Percentiles rank a stretch among this genome's conserved stretches.
Evolutionary conservation across 2,797 vertebrate genomes (phyloP).

Genomic region (Mormyrus hasselquistii): DNA sequence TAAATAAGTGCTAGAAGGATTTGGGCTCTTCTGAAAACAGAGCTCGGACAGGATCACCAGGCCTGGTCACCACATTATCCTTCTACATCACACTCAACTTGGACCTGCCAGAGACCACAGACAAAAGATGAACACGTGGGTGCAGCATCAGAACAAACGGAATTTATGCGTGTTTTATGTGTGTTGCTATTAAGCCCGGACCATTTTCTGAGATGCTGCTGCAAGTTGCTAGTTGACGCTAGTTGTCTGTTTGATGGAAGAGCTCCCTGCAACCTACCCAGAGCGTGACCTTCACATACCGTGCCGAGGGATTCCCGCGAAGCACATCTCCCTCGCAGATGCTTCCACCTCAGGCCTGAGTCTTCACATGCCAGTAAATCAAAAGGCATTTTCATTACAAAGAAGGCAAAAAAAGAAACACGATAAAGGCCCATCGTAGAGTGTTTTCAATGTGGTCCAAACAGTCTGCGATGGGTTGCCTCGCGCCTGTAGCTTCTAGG

Average conservation of each 20-base stretch:
- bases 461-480: not conserved
- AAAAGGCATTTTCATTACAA: not conserved
- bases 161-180: not conserved
- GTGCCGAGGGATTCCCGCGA: not conserved
- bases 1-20: not conserved
- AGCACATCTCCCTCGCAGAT: not conserved
- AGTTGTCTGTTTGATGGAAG: not conserved
- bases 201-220: not conserved
- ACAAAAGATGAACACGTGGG: not conserved
- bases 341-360: not conserved
- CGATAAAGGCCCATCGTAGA: not conserved
- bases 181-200: not conserved
- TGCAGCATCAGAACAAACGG: not conserved
- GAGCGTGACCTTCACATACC: not conserved
- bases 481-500: not conserved
- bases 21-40: not conserved
- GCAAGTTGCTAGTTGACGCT: not conserved
- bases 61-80: not conserved
- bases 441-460: not conserved
- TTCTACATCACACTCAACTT: not conserved
- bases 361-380: not conserved
- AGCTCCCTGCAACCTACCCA: not conserved
- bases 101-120: not conserved
- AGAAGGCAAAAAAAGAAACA: not conserved
- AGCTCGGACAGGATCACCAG: not conserved